Percentiles rank a stretch among this genome's conserved stretches.
Conservation (phyloP, 2,888 invertebrate genomes). For the Conus canariensis region DNA sequence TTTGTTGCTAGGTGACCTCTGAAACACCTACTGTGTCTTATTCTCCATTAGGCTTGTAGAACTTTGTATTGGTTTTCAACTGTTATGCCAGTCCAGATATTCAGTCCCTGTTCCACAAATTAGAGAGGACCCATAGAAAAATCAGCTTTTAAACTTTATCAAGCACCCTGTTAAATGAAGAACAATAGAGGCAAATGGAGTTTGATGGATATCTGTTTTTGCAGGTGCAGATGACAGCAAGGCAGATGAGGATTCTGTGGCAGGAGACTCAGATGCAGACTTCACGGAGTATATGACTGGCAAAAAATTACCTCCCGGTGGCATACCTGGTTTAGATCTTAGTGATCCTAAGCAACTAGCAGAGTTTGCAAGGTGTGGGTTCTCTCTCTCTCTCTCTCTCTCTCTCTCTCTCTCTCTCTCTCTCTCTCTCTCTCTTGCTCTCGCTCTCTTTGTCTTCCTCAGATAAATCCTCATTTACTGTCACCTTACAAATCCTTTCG, state of each 20-base stretch:
- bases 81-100: too few species aligned
- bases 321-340: conserved; percentile 90
- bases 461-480: background rate
- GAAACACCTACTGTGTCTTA: too few species aligned
- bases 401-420: conserved; percentile 12
- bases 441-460: background rate
- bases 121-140: too few species aligned
- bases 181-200: too few species aligned
- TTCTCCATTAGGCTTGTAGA: too few species aligned
- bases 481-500: background rate
- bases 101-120: too few species aligned
- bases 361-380: conserved; percentile 87
- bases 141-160: too few species aligned
- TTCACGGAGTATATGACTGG: conserved; percentile 96
- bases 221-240: conserved; percentile 51
- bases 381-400: conserved; percentile 9
- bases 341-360: conserved; percentile 96
- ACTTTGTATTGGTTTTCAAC: too few species aligned
- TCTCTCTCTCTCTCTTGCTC: conserved; percentile 7
- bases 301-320: conserved; percentile 86
- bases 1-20: too few species aligned
- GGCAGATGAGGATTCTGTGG: conserved; percentile 69
- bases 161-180: too few species aligned
- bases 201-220: background rate
- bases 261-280: conserved; percentile 85